Evolutionary conservation across 2,113 vertebrate species (phyloP).

Genomic region (Micronycteris hirsuta): DNA sequence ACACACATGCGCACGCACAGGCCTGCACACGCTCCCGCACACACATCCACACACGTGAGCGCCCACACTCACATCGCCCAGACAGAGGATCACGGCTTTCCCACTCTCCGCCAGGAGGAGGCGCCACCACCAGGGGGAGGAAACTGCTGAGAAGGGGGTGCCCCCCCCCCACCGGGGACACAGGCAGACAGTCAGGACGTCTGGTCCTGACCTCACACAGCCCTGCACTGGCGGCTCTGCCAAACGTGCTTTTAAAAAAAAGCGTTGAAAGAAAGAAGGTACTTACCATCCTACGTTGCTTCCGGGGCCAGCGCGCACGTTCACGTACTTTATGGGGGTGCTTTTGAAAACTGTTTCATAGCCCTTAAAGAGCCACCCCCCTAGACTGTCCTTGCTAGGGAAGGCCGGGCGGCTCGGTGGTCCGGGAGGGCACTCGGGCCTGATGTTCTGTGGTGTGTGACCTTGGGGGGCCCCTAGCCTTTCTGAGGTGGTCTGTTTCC

Average conservation of each 20-base stretch:
- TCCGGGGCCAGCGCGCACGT: not conserved
- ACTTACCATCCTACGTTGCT: not conserved
- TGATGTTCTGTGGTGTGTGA: not conserved
- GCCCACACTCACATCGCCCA: too few species aligned
- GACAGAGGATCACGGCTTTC: too few species aligned
- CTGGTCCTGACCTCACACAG: not conserved
- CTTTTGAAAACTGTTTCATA: not conserved
- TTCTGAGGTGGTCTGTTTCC: not conserved
- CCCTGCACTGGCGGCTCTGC: not conserved
- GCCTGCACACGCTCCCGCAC: fast-evolving
- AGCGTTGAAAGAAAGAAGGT: not conserved
- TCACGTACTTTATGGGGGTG: not conserved
- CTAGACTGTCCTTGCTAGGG: fast-evolving
- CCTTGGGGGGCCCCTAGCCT: not conserved
- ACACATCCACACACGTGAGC: too few species aligned
- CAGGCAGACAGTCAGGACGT: too few species aligned
- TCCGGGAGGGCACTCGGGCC: fast-evolving
- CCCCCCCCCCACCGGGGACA: not conserved
- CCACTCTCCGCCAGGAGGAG: too few species aligned
- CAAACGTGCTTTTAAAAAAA: not conserved
- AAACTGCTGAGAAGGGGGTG: too few species aligned
- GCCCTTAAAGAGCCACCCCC: not conserved
- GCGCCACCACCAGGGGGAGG: too few species aligned
- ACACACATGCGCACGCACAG: fast-evolving
- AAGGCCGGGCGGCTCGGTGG: fast-evolving